Base-by-base conservation (phyloP, 2,888 invertebrate species). In the Phyllotreta striolata region DNA sequence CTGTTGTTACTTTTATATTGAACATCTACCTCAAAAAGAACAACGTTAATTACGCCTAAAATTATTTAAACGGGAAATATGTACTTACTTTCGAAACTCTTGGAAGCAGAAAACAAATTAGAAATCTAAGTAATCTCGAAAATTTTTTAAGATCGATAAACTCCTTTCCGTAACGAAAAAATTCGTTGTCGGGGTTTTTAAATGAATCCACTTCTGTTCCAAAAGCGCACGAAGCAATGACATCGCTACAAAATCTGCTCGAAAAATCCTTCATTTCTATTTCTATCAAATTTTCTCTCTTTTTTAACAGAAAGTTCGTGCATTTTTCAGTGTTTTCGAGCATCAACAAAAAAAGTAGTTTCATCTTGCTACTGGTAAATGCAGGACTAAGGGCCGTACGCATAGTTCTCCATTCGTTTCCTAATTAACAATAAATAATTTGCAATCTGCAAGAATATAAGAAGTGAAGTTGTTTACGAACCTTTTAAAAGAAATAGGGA, bases 161-260 rank as follows among this genome's bases (percentile, higher is more conserved):
- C 75, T 76, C 66, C 83, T 84, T 13, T 86, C 86, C 80, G 82
- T 84, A 3, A 37, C 71, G 55, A 68, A 84, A 87, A 73, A 88
- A 88, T 35, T 83, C 76, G 67, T 87, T 87, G 0, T 85, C 73
- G 6, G 76, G 79, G 0, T 87, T 81, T 5, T 76, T 74, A 10
- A 85, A 79, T 0, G 88, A 88, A 72, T 88, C 82, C 1, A 86
- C 83, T 67, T 63, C 52, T 37, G 71, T 66, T 6, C 73, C 73
- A 65, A 72, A 73, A 1, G 73, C 70, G 10, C 63, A 81, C 0
- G 83, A 81, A 0, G 85, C 86, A 55, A 86, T 85, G 1, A 86
- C 84, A 69, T 86, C 85, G 63, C 83, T 85, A 0, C 84, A 77
- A 66, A 80, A 84, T n/a, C 83, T 78, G 0, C 81, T 79, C 1